A percentile compares a stretch with the other conserved stretches of the same genome.
Conservation (phyloP, 2,113 vertebrate genomes). For the Brachirus orientalis region DNA sequence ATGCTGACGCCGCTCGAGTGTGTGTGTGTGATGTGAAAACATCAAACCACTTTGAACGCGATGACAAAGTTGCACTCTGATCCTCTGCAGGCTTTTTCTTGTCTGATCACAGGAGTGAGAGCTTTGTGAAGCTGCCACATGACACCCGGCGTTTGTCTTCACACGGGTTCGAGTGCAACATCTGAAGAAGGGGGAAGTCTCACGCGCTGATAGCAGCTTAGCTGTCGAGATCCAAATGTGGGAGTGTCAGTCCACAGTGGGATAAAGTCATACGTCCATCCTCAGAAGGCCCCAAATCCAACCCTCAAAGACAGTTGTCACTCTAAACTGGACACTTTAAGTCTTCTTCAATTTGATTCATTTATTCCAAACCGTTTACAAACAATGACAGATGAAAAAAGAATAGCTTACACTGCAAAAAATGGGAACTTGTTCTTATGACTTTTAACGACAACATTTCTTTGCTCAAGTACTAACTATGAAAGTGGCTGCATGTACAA, state of each 20-base stretch:
- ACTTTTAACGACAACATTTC: too few species aligned
- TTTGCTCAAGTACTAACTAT: too few species aligned
- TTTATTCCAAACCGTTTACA: too few species aligned
- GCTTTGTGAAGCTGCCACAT: conserved; percentile 10
- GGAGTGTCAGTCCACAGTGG: conserved; percentile 7
- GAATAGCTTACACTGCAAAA: too few species aligned
- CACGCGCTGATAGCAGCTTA: neutral
- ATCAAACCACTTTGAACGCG: conserved; percentile 45
- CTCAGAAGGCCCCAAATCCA: neutral
- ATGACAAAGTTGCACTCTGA: conserved; percentile 39
- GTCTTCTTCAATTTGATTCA: too few species aligned
- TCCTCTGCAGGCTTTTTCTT: conserved; percentile 41
- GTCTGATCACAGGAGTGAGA: conserved; percentile 47
- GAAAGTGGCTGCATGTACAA: too few species aligned
- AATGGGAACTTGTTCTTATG: too few species aligned
- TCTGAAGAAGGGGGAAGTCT: conserved; percentile 1
- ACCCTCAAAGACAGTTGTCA: too few species aligned
- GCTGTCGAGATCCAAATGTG: neutral
- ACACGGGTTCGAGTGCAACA: neutral
- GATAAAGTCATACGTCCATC: conserved; percentile 8
- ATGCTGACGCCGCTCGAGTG: conserved; percentile 24
- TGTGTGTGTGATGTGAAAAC: conserved; percentile 36
- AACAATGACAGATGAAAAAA: too few species aligned
- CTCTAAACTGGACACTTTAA: too few species aligned
- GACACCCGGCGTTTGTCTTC: conserved; percentile 31